Conservation (phyloP, 1,140 invertebrate species). For the Zophobas morio region DNA sequence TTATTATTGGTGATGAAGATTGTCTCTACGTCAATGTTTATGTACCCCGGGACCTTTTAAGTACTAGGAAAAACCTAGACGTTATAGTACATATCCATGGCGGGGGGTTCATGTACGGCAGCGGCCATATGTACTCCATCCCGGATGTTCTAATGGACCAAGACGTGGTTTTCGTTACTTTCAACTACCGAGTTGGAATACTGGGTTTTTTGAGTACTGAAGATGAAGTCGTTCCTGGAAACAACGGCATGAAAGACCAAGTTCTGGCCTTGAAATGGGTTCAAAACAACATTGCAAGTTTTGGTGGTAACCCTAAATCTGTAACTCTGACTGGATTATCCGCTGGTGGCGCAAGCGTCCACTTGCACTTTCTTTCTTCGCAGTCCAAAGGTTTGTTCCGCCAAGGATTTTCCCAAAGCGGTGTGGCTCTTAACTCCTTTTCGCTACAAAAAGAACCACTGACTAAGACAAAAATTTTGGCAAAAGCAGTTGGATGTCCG, state of each 20-base stretch:
- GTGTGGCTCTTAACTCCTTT: slow-evolving; percentile 78
- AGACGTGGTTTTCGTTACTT: slow-evolving; percentile 75
- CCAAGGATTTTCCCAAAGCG: slow-evolving; percentile 84
- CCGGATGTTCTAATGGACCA: too few relatives aligned
- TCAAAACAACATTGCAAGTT: slow-evolving; percentile 73
- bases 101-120: too few relatives aligned
- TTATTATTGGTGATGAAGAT: too few relatives aligned
- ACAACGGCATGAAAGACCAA: slow-evolving; percentile 77
- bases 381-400: slow-evolving; percentile 74
- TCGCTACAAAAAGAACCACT: slow-evolving; percentile 69
- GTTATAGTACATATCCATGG: too few relatives aligned
- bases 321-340: slow-evolving; percentile 63
- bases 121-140: too few relatives aligned
- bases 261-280: slow-evolving; percentile 73
- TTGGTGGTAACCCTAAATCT: slow-evolving; percentile 74
- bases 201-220: slow-evolving; percentile 65
- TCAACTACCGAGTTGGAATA: slow-evolving; percentile 77
- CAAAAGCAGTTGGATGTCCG: slow-evolving; percentile 54
- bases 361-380: slow-evolving; percentile 70
- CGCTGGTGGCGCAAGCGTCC: slow-evolving; percentile 71
- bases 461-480: slow-evolving; percentile 68
- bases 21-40: too few relatives aligned
- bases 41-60: too few relatives aligned
- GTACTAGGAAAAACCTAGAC: too few relatives aligned
- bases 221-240: slow-evolving; percentile 67